Percentiles rank a stretch among this genome's conserved stretches.
These are phyloP conservation scores for Antigone vipio DNA, from an alignment of 2,113 vertebrate species.

Conservation along the genomic window DNA sequence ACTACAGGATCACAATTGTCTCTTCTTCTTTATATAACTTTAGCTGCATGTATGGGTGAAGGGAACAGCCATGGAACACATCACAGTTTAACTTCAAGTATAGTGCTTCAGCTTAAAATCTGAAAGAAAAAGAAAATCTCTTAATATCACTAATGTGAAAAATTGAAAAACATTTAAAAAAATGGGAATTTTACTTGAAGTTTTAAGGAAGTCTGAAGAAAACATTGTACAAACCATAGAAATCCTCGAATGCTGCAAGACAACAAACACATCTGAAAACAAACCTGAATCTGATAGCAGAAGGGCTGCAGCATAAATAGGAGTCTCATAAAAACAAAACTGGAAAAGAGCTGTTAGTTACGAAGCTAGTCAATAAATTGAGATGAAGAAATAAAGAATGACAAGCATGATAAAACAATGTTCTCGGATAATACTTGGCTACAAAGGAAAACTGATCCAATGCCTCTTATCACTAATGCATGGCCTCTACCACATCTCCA, in stretches of 20 bases:
- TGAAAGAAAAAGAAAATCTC: not conserved
- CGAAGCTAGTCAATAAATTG: not conserved
- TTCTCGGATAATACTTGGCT: not conserved
- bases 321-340: not conserved
- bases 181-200: not conserved
- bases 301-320: not conserved
- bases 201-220: not conserved
- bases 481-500: not conserved
- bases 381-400: not conserved
- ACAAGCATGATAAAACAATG: not conserved
- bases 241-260: not conserved
- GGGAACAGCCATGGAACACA: not conserved
- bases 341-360: not conserved
- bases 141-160: not conserved
- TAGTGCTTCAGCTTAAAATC: not conserved
- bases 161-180: not conserved
- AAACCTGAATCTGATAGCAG: not conserved
- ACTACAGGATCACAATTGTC: not conserved
- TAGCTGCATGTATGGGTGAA: not conserved
- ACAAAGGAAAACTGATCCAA: not conserved
- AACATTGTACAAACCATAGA: not conserved
- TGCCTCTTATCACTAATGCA: not conserved
- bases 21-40: not conserved
- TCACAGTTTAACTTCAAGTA: not conserved
- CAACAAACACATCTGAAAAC: not conserved